Base-by-base conservation (phyloP, 2,888 invertebrate species). In the Acanthosepion pharaonis region DNA sequence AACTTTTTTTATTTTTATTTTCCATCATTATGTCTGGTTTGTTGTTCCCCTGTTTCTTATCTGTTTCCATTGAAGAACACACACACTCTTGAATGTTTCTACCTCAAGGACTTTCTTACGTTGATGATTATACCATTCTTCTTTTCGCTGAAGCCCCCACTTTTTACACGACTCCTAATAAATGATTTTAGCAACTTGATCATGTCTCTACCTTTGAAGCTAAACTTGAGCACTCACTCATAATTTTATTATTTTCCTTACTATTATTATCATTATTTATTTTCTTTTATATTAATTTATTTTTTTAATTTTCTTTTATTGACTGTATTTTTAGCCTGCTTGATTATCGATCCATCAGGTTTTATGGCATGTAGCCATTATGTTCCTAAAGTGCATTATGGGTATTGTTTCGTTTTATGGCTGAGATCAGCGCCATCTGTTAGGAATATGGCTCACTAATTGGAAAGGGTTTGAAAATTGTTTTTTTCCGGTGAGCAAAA, bases 381-480 rank as follows among this genome's bases (percentile, higher is more conserved):
- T n/a, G 78, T 78, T 28, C n/a, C 28, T 28, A 78, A 78, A 78
- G 78, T 78, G 78, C 78, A 78, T 78, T 78, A 78, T 78, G 28
- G 78, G 78, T 78, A 78, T 78, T 78, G 28, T 78, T 78, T 78
- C 78, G 25, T 78, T 78, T 78, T 78, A 78, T 78, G 78, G 78
- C 6, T 78, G 78, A 78, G 78, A 78, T 78, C 78, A 28, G 78
- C 78, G 78, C 28, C 78, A 78, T 78, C 78, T 78, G 78, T 78
- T n/a, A 78, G 8, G 78, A 78, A 78, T 78, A 78, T 78, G 78
- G 78, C 78, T 78, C 78, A 78, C 78, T 78, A 78, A 78, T 78
- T 78, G 78, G 78, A 78, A 78, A 78, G n/a, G 78, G 78, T 78
- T n/a, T 23, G 25, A 78, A n/a, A 78, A 25, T 78, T 23, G 25